Percentiles rank a stretch among this genome's conserved stretches.
phyloP scores from a whole-genome alignment of 2,888 invertebrate genomes.

The Mactromeris polynyma region DNA sequence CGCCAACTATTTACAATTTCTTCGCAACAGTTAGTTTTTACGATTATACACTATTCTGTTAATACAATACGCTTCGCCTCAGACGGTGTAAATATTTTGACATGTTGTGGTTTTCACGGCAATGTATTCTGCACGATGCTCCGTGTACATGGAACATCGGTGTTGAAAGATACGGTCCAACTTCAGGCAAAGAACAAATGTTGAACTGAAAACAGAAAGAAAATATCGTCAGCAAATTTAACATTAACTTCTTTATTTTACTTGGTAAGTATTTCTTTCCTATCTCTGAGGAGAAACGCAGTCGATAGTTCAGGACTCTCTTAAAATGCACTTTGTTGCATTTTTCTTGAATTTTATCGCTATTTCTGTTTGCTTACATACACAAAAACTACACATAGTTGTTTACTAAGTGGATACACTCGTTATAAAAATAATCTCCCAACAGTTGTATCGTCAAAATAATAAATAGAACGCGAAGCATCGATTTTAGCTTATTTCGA shows the following conservation, averaged over 20 bases:
- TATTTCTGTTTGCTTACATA: neutral
- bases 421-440: neutral
- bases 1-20: slow-evolving; percentile 16
- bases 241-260: neutral
- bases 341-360: neutral
- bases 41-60: neutral
- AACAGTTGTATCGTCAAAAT: neutral
- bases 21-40: neutral
- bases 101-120: slow-evolving; percentile 26
- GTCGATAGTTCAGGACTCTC: neutral
- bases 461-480: neutral
- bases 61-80: slow-evolving; percentile 16
- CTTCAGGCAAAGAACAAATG: neutral
- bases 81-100: slow-evolving; percentile 39
- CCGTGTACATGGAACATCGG: neutral
- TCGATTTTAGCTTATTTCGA: neutral
- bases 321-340: neutral
- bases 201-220: neutral
- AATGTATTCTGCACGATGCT: slow-evolving; percentile 13
- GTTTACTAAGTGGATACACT: neutral
- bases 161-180: slow-evolving; percentile 23
- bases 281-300: neutral
- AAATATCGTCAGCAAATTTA: slow-evolving; percentile 7
- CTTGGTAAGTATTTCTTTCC: neutral
- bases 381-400: neutral